Percentiles rank a stretch among this genome's conserved stretches.
Conservation (phyloP, 2,113 vertebrate species). For the Chaenocephalus aceratus region DNA sequence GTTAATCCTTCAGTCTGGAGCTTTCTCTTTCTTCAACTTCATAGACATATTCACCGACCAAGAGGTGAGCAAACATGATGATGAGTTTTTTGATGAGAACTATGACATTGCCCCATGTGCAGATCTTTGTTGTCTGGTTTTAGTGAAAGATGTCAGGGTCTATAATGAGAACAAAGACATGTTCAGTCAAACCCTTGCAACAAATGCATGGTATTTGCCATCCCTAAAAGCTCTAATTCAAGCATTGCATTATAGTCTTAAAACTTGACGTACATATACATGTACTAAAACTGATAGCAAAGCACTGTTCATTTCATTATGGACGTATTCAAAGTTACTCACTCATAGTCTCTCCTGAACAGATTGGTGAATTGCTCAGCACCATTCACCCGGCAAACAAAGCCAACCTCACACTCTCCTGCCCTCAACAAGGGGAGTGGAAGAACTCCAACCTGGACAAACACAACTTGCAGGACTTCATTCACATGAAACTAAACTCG, state of each 20-base stretch:
- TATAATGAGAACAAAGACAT: background rate
- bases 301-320: background rate
- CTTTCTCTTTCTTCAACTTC: conserved; percentile 97
- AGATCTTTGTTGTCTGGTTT: background rate
- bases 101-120: background rate
- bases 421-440: conserved; percentile 96
- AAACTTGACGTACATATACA: background rate
- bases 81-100: background rate
- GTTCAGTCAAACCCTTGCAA: background rate
- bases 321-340: conserved; percentile 1
- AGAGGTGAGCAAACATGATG: conserved; percentile 85
- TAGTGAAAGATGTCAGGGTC: background rate
- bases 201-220: background rate
- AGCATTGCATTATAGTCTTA: background rate
- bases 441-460: conserved; percentile 96
- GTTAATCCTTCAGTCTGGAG: conserved; percentile 95
- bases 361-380: conserved; percentile 97
- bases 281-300: background rate
- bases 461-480: conserved; percentile 98
- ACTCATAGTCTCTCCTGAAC: conserved; percentile 27
- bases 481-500: conserved; percentile 96
- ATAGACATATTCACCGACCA: conserved; percentile 99
- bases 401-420: conserved; percentile 94
- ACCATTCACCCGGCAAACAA: conserved; percentile 97
- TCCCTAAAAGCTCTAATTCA: background rate